Base-by-base conservation (phyloP, 2,113 vertebrate genomes). In the Cryptotis parvus region DNA sequence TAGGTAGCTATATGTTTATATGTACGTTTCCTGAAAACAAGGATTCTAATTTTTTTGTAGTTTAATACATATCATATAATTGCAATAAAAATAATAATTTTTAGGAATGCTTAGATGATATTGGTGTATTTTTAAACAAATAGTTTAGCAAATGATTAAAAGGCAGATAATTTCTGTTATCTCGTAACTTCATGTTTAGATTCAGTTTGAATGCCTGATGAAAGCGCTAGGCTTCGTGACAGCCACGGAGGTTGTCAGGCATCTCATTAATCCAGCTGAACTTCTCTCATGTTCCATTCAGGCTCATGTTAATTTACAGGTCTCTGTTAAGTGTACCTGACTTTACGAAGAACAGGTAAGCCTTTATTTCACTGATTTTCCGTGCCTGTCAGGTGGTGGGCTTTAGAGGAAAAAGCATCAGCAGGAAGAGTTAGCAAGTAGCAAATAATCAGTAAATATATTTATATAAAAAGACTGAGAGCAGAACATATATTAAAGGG, bases 391-490 rank as follows among this genome's bases (percentile, higher is more conserved):
- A 39, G 33, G 4, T 65, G 74, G 55, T 55, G 3, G 9, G 52
- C n/a, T 90, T 94, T 65, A 72, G 31, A 88, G 91, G 82, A 79
- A 87, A 31, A 75, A 89, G 15, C 35, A 63, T 66, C 26, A 5
- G 39, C 52, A 73, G 66, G 55, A 78, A 91, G 70, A 85, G 55
- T 45, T 58, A 75, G 45, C 58, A 82, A 26, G 52, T 84, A 76
- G 70, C 37, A 81, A 84, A 81, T 85, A 84, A 72, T 77, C 81
- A 52, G 78, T 39, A 70, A 91, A 75, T 74, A 83, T 24, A 88
- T 96, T 82, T 89, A 89, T 10, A 15, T 41, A 80, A 86, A 37
- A 68, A 88, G 74, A 76, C 55, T 26, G 27, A 94, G 69, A 80
- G 82, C n/a, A n/a, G n/a, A n/a, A n/a, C n/a, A n/a, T n/a, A n/a